Evolutionary conservation across 2,888 invertebrate genomes (phyloP).

Genomic region (Coenonympha glycerion): DNA sequence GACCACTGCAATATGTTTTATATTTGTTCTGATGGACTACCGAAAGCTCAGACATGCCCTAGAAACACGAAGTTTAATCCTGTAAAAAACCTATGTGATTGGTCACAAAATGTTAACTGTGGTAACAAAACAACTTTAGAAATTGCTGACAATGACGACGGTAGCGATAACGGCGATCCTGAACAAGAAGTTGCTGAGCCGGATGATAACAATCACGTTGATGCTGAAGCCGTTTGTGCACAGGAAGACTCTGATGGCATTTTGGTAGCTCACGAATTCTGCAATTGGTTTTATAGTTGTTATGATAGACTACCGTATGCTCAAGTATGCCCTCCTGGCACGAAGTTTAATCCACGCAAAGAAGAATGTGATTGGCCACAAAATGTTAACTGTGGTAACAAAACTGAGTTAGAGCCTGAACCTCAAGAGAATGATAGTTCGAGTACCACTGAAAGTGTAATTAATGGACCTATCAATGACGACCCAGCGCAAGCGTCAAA

Average conservation of each 20-base stretch:
- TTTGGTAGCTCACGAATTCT: constrained; percentile 38
- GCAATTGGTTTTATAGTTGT: constrained; percentile 37
- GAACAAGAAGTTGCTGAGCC: constrained; percentile 2
- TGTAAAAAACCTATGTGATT: constrained; percentile 34
- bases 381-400: no score
- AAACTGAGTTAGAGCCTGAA: no score
- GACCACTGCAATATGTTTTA: constrained; percentile 40
- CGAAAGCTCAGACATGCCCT: constrained; percentile 30
- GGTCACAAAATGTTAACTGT: constrained; percentile 38
- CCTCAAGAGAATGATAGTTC: no score
- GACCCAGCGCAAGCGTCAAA: no score
- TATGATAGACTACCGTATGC: constrained; percentile 26
- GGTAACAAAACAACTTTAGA: constrained; percentile 32
- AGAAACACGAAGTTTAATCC: constrained; percentile 34
- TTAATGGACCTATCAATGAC: constrained; percentile 25
- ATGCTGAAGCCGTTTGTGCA: constrained; percentile 35
- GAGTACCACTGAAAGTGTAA: not conserved
- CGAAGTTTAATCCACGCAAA: no score
- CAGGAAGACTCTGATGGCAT: constrained; percentile 32
- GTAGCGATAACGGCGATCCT: not conserved
- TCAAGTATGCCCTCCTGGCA: no score
- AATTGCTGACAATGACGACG: constrained; percentile 4
- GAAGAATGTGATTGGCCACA: no score
- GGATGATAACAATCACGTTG: constrained; percentile 26
- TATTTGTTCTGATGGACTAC: constrained; percentile 29